A percentile compares a stretch with the other conserved stretches of the same genome.
Conservation (phyloP, 2,113 vertebrate genomes). For the Epinephelus cyanopodus region DNA sequence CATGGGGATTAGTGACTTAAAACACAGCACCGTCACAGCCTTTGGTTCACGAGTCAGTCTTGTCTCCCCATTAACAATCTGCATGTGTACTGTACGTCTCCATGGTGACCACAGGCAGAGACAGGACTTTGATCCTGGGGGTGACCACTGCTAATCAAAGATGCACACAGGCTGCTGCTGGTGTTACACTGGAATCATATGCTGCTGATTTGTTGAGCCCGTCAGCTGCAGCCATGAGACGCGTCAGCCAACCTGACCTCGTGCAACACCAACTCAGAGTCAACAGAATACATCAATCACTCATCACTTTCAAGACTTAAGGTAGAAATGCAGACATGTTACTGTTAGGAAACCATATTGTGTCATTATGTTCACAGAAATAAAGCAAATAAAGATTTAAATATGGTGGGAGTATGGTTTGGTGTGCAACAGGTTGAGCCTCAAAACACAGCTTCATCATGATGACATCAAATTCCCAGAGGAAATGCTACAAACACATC, state of each 20-base stretch:
- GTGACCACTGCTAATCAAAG: slow-evolving; percentile 48
- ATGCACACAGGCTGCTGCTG: slow-evolving; percentile 22
- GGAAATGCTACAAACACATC: no score
- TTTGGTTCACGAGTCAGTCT: slow-evolving; percentile 41
- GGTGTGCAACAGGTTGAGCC: no score
- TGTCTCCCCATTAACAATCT: slow-evolving; percentile 34
- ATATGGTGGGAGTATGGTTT: neutral
- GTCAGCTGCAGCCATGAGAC: slow-evolving; percentile 14
- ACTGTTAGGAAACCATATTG: neutral
- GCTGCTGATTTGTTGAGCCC: slow-evolving; percentile 26
- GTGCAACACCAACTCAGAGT: neutral
- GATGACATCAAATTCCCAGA: no score
- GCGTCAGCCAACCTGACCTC: neutral
- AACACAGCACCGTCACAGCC: slow-evolving; percentile 30
- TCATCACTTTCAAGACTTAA: neutral
- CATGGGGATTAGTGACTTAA: neutral
- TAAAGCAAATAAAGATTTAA: neutral
- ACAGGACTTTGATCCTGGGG: slow-evolving; percentile 63
- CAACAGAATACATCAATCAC: neutral
- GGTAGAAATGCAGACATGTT: neutral
- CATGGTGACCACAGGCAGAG: slow-evolving; percentile 53
- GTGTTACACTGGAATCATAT: slow-evolving; percentile 14
- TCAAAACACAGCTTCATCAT: no score
- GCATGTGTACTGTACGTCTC: slow-evolving; percentile 41
- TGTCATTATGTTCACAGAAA: neutral